These are phyloP conservation scores for Oscheius sp. DNA, from an alignment of 2,888 invertebrate genomes.

Conservation along the genomic window DNA sequence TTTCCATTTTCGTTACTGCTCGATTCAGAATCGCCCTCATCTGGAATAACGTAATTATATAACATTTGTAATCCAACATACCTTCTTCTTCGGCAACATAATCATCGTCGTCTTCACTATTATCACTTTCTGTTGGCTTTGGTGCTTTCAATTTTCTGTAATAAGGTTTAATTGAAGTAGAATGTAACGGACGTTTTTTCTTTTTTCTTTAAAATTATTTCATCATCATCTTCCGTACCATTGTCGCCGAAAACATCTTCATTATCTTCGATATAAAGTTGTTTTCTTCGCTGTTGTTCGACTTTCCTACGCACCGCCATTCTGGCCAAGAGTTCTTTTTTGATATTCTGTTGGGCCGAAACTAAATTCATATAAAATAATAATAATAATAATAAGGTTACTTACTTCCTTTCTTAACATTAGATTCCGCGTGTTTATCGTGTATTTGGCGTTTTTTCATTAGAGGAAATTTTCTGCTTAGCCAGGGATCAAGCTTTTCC, in stretches of 20 bases:
- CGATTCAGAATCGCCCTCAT: slow-evolving; percentile 24
- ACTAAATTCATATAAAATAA: slow-evolving; percentile 13
- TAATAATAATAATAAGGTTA: neutral
- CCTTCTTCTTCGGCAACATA: slow-evolving; percentile 3
- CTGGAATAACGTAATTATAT: neutral
- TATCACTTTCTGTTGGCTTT: slow-evolving; percentile 9
- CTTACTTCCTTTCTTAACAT: neutral
- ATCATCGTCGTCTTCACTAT: slow-evolving; percentile 27
- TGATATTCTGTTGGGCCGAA: slow-evolving; percentile 5
- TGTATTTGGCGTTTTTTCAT: slow-evolving; percentile 4
- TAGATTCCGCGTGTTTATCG: neutral
- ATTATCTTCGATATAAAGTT: slow-evolving; percentile 36
- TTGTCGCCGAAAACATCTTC: slow-evolving; percentile 19
- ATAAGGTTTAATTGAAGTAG: neutral
- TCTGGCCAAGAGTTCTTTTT: slow-evolving; percentile 40
- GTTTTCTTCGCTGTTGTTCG: slow-evolving; percentile 21
- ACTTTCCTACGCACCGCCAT: slow-evolving; percentile 40
- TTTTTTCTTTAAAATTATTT: slow-evolving; percentile 24
- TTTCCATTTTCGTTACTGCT: slow-evolving; percentile 29
- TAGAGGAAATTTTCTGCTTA: neutral
- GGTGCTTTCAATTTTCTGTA: slow-evolving; percentile 9
- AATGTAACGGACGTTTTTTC: neutral
- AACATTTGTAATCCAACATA: no score
- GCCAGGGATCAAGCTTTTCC: slow-evolving; percentile 26
- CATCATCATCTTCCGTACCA: slow-evolving; percentile 38